Evolutionary conservation across 2,113 vertebrate genomes (phyloP).

Genomic region (Prochilodus magdalenae): DNA sequence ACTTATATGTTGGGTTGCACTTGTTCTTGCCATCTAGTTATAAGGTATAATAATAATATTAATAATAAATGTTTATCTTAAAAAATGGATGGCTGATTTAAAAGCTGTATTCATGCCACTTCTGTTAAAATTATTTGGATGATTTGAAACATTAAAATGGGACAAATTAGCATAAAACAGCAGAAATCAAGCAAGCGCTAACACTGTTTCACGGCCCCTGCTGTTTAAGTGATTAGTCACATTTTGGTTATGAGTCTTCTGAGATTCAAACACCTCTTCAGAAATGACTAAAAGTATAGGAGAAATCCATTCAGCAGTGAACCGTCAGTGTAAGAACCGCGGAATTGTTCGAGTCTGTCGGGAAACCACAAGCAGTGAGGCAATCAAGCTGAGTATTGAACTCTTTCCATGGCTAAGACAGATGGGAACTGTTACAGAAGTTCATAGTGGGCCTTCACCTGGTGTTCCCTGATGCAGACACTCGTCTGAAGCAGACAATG

Average conservation of each 20-base stretch:
- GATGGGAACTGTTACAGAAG: background rate
- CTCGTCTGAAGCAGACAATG: background rate
- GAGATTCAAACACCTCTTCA: background rate
- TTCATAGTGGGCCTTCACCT: background rate
- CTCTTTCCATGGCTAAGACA: background rate
- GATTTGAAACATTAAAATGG: no score
- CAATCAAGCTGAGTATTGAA: background rate
- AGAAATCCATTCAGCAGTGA: background rate
- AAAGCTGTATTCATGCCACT: no score
- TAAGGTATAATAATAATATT: no score
- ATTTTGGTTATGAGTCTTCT: background rate
- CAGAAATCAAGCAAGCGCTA: no score
- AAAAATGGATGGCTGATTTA: no score
- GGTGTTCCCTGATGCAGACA: slow-evolving; percentile 2
- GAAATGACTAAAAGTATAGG: background rate
- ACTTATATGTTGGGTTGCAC: no score
- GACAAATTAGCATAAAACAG: no score
- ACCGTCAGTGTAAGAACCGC: background rate
- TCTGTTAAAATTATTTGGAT: no score
- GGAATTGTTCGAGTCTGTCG: background rate
- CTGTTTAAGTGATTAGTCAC: no score
- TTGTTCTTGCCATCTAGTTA: no score
- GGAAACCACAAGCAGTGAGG: background rate
- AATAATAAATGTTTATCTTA: no score
- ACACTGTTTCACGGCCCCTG: no score